Conservation (phyloP, 2,888 invertebrate genomes). For the Zhengitettix transpicula region DNA sequence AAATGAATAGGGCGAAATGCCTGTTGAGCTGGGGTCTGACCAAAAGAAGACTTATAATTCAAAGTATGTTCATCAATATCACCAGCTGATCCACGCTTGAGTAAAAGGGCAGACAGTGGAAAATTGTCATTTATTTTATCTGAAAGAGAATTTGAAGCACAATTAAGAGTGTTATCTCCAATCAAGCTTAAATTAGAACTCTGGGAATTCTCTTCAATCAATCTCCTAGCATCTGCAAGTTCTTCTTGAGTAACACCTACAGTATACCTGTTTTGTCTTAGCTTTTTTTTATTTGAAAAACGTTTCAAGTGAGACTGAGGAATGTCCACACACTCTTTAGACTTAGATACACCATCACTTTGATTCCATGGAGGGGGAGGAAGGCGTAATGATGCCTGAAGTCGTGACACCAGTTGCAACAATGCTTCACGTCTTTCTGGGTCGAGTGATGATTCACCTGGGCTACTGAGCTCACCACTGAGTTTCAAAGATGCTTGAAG, state of each 20-base stretch:
- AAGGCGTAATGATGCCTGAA: conserved; percentile 37
- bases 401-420: conserved; percentile 48
- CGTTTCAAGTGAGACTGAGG: conserved; percentile 17
- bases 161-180: too few relatives aligned
- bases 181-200: neutral
- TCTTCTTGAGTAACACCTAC: conserved; percentile 72
- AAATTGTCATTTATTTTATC: too few relatives aligned
- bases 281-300: conserved; percentile 17
- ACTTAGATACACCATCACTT: neutral
- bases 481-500: conserved; percentile 32
- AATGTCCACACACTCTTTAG: neutral
- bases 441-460: conserved; percentile 29
- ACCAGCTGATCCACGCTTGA: neutral
- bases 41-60: neutral
- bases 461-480: conserved; percentile 8
- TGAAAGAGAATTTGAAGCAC: neutral
- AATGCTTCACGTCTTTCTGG: conserved; percentile 39
- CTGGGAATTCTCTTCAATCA: conserved; percentile 44
- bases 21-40: conserved; percentile 3
- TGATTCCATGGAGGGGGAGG: conserved; percentile 17
- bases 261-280: conserved; percentile 52
- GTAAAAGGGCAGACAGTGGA: neutral
- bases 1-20: conserved; percentile 12
- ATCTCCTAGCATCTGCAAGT: conserved; percentile 56
- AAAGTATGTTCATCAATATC: neutral